These are phyloP conservation scores for Chrysomela aeneicollis DNA, from an alignment of 2,888 invertebrate genomes.

Conservation along the genomic window DNA sequence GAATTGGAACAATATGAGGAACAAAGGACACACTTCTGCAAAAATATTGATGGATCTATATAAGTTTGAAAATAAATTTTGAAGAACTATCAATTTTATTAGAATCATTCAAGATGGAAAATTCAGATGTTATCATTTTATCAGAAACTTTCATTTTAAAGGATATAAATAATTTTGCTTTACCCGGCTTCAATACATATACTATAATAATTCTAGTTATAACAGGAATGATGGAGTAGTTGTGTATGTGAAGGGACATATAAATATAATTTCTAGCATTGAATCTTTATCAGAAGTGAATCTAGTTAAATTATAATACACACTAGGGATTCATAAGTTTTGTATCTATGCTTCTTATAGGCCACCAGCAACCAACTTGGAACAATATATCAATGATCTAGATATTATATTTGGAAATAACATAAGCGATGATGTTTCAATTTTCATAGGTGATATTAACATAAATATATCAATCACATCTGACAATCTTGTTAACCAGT, in stretches of 20 bases:
- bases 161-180: background rate
- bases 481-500: too few relatives aligned
- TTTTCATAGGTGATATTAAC: background rate
- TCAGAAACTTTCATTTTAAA: background rate
- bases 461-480: background rate
- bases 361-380: background rate
- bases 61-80: background rate
- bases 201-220: background rate
- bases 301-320: background rate
- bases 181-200: background rate
- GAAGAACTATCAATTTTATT: too few relatives aligned
- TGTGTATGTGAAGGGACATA: too few relatives aligned
- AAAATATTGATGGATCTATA: background rate
- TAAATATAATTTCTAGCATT: background rate
- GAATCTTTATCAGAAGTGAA: slow-evolving; percentile 1
- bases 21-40: background rate
- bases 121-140: background rate
- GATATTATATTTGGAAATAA: background rate
- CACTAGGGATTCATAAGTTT: background rate
- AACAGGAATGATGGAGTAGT: background rate
- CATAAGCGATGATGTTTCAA: background rate
- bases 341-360: background rate
- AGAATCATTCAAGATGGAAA: background rate
- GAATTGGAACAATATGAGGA: background rate
- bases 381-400: too few relatives aligned